These are phyloP conservation scores for Syngnathoides biaculeatus DNA, from an alignment of 2,113 vertebrate genomes.

Conservation along the genomic window DNA sequence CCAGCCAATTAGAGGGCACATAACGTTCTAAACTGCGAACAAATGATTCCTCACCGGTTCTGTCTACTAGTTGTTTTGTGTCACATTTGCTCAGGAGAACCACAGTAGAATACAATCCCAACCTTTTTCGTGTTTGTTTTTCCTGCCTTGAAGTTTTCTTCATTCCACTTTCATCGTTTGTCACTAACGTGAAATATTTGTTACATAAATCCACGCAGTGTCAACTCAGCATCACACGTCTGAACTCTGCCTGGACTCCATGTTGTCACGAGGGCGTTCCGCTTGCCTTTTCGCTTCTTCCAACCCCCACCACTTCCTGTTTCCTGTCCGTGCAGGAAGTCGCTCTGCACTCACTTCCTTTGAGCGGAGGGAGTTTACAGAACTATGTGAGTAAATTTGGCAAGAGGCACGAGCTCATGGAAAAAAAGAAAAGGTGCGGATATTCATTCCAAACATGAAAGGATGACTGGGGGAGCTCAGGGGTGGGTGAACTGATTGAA, in stretches of 20 bases:
- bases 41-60: too few species aligned
- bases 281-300: slow-evolving; percentile 25
- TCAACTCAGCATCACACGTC: background rate
- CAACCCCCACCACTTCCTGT: slow-evolving; percentile 67
- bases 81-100: too few species aligned
- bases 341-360: slow-evolving; percentile 66
- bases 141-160: background rate
- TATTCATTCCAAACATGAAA: background rate
- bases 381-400: background rate
- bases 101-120: background rate
- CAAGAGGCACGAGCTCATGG: background rate
- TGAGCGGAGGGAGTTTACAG: slow-evolving; percentile 13
- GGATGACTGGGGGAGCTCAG: background rate
- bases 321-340: slow-evolving; percentile 70
- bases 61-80: too few species aligned
- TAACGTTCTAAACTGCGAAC: too few species aligned
- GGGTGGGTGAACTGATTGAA: too few species aligned
- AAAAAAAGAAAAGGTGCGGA: background rate
- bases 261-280: slow-evolving; percentile 8
- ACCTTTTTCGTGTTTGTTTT: background rate
- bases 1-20: too few species aligned
- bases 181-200: background rate
- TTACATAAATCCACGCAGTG: background rate
- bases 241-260: slow-evolving; percentile 5
- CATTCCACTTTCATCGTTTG: background rate